Conservation (phyloP, 1,140 invertebrate species). For the Lordiphosa clarofinis region DNA sequence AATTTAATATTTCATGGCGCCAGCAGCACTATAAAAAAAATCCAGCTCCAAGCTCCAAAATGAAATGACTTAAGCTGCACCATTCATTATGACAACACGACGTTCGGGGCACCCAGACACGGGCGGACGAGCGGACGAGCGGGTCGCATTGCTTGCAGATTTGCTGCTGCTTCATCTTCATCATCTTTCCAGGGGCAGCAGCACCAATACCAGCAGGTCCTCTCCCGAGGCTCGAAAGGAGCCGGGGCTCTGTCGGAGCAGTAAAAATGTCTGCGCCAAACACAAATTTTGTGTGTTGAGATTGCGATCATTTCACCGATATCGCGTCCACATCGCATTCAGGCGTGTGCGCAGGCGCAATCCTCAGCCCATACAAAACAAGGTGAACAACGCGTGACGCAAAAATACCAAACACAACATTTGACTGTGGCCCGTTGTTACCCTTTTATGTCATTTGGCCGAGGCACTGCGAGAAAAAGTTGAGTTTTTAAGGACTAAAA, state of each 20-base stretch:
- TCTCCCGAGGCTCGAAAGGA: conserved; percentile 6
- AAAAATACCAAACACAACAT: conserved; percentile 73
- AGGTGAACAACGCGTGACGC: conserved; percentile 70
- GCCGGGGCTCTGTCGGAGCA: conserved; percentile 35
- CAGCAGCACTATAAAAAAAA: conserved; percentile 77
- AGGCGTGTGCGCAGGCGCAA: conserved; percentile 72
- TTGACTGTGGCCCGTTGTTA: conserved; percentile 45
- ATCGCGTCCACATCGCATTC: conserved; percentile 58
- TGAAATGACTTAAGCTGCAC: conserved; percentile 79
- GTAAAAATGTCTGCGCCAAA: conserved; percentile 77
- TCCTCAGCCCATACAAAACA: conserved; percentile 31
- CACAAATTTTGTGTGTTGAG: conserved; percentile 76
- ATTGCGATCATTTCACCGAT: conserved; percentile 76
- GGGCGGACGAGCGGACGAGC: conserved; percentile 6
- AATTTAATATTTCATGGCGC: conserved; percentile 80
- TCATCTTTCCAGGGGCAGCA: conserved; percentile 50
- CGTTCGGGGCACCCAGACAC: conserved; percentile 35
- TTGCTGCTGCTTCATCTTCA: conserved; percentile 75
- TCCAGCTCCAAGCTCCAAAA: conserved; percentile 55
- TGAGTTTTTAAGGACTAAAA: too few relatives aligned
- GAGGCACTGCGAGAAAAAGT: conserved; percentile 43
- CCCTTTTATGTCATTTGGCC: conserved; percentile 44
- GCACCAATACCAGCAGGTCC: conserved; percentile 10
- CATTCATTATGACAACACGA: conserved; percentile 80
- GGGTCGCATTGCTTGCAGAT: conserved; percentile 58